These are phyloP conservation scores for Tympanuchus pallidicinctus DNA, from an alignment of 2,113 vertebrate species.

Conservation along the genomic window DNA sequence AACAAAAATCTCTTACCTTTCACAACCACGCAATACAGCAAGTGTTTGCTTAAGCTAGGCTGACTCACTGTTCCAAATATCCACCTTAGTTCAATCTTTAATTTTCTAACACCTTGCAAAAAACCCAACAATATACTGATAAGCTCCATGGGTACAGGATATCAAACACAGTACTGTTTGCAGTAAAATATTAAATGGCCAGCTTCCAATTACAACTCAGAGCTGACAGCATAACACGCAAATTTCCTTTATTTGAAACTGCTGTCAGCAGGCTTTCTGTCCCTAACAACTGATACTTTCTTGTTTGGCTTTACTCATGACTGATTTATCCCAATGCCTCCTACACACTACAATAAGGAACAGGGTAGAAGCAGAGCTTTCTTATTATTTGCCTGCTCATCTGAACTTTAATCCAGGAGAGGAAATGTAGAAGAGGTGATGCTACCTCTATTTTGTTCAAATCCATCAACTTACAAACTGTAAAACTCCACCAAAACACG, in stretches of 20 bases:
- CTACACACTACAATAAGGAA: not conserved
- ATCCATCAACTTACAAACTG: not conserved
- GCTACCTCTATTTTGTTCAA: not conserved
- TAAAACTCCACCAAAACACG: not conserved
- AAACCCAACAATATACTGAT: slow-evolving; percentile 13
- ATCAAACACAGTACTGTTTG: slow-evolving; percentile 40
- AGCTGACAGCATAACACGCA: not conserved
- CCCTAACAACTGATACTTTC: slow-evolving; percentile 3
- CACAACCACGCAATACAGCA: not conserved
- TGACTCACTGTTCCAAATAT: slow-evolving; percentile 24
- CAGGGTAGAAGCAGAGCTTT: not conserved
- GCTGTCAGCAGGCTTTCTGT: slow-evolving; percentile 41
- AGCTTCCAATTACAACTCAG: not conserved
- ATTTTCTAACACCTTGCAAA: slow-evolving; percentile 14
- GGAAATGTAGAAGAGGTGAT: not conserved
- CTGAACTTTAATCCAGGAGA: not conserved
- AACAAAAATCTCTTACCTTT: not conserved
- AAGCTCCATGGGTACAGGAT: slow-evolving; percentile 29
- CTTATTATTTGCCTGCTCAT: not conserved
- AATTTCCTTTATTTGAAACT: slow-evolving; percentile 38
- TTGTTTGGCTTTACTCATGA: slow-evolving; percentile 27
- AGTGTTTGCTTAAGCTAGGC: slow-evolving; percentile 6
- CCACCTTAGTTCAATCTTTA: not conserved
- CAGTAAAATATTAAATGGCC: not conserved
- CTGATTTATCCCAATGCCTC: not conserved